phyloP scores from a whole-genome alignment of 2,113 vertebrate species.

The Xiphophorus couchianus region DNA sequence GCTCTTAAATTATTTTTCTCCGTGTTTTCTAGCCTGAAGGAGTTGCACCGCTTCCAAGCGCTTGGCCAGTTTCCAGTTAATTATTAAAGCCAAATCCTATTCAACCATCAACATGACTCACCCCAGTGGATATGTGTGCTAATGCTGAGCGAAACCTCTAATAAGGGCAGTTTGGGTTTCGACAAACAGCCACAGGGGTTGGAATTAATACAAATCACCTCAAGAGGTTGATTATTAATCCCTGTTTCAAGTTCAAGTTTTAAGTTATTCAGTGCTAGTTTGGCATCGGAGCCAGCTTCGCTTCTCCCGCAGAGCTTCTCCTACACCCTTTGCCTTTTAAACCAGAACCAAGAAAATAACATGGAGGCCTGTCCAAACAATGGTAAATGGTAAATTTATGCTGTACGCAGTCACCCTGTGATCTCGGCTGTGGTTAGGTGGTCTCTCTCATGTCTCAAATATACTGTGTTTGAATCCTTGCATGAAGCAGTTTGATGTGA shows the following conservation, averaged over 20 bases:
- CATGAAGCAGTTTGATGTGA: background rate
- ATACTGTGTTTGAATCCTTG: background rate
- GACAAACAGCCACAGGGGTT: background rate
- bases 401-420: slow-evolving; percentile 6
- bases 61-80: slow-evolving; percentile 41
- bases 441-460: slow-evolving; percentile 24
- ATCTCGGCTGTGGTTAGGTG: slow-evolving; percentile 15
- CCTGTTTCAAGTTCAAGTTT: too few species aligned
- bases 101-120: slow-evolving; percentile 14
- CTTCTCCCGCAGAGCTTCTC: slow-evolving; percentile 55
- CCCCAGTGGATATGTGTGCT: background rate
- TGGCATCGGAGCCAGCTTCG: slow-evolving; percentile 51
- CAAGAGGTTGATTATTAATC: too few species aligned
- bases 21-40: slow-evolving; percentile 32
- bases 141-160: background rate
- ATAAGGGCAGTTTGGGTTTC: slow-evolving; percentile 43
- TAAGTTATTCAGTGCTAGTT: slow-evolving; percentile 31
- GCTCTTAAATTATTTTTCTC: slow-evolving; percentile 18
- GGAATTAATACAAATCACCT: slow-evolving; percentile 12
- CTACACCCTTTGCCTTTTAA: slow-evolving; percentile 39
- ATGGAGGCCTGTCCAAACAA: slow-evolving; percentile 42
- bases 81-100: slow-evolving; percentile 42
- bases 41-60: slow-evolving; percentile 24
- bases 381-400: slow-evolving; percentile 41
- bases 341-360: slow-evolving; percentile 48